phyloP scores from a whole-genome alignment of 2,113 vertebrate species.

The Silurus meridionalis region DNA sequence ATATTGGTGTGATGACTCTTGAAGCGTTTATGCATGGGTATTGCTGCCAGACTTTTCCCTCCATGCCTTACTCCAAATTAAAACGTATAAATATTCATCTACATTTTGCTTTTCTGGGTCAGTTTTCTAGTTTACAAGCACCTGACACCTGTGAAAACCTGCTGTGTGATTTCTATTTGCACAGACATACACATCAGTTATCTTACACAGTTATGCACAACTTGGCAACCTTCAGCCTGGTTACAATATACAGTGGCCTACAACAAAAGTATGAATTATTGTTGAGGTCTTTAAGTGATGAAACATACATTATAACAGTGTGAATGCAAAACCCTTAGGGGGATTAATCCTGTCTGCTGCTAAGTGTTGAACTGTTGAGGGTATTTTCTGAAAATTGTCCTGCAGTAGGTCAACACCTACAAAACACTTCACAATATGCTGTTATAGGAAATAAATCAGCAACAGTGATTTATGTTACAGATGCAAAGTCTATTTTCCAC shows the following conservation, averaged over 20 bases:
- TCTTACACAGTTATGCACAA: not conserved
- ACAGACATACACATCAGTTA: not conserved
- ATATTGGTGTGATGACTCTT: not conserved
- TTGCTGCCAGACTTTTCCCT: not conserved
- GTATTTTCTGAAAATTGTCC: not conserved
- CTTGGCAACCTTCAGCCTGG: not conserved
- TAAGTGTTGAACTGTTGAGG: not conserved
- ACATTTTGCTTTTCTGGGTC: not conserved
- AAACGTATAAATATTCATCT: not conserved
- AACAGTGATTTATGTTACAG: not conserved
- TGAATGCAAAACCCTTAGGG: not conserved
- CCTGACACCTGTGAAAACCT: not conserved
- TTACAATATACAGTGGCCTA: not conserved
- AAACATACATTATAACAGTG: not conserved
- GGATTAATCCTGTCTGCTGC: not conserved
- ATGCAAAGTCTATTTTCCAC: not conserved
- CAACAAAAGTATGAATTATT: not conserved
- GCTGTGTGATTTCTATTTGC: not conserved
- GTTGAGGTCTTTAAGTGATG: not conserved
- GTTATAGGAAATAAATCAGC: not conserved
- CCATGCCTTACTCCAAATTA: not conserved
- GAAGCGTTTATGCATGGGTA: not conserved
- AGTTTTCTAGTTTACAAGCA: not conserved
- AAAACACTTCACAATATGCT: not conserved
- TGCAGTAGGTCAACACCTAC: not conserved